phyloP scores from a whole-genome alignment of 2,113 vertebrate genomes.

The Anser brachyrhynchus region DNA sequence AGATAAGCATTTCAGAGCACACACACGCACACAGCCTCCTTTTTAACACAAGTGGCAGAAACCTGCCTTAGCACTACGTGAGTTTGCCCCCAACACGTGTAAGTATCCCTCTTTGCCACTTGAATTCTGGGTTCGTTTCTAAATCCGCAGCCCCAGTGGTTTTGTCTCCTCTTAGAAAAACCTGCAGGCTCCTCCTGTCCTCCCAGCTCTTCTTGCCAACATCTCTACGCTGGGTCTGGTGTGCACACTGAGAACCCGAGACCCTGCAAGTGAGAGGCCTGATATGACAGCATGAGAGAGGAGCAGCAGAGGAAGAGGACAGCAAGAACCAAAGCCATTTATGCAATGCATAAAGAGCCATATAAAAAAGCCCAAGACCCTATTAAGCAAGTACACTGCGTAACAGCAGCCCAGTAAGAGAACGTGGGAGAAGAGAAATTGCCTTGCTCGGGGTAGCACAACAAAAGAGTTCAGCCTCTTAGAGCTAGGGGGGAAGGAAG shows the following conservation, averaged over 20 bases:
- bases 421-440: background rate
- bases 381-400: background rate
- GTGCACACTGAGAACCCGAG: background rate
- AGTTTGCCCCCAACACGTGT: background rate
- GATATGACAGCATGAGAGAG: background rate
- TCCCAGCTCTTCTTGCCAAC: background rate
- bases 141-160: background rate
- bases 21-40: background rate
- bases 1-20: slow-evolving; percentile 32
- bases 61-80: background rate
- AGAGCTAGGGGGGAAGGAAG: background rate
- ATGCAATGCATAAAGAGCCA: background rate
- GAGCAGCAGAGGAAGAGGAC: background rate
- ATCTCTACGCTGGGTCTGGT: background rate
- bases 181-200: background rate
- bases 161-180: background rate
- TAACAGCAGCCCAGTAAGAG: background rate
- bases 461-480: background rate
- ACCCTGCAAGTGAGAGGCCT: background rate
- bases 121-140: background rate
- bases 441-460: background rate
- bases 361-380: background rate
- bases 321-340: background rate
- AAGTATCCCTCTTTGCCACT: background rate
- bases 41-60: background rate